Evolutionary conservation across 2,113 vertebrate species (phyloP).

Genomic region (Clarias gariepinus): DNA sequence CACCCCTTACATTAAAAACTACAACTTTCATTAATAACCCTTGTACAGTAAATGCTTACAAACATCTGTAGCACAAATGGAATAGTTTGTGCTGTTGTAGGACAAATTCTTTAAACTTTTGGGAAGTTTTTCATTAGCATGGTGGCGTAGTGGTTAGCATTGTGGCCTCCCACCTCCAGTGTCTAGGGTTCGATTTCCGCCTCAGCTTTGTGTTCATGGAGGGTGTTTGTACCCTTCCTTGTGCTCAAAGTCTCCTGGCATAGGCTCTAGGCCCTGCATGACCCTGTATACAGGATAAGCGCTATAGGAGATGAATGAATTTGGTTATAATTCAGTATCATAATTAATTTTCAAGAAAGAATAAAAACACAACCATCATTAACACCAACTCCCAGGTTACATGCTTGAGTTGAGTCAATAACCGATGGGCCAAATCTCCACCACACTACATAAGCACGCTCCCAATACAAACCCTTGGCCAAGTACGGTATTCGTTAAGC

Average conservation of each 20-base stretch:
- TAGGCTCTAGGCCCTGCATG: too few relatives aligned
- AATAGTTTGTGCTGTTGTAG: not conserved
- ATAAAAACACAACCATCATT: not conserved
- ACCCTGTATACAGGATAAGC: too few relatives aligned
- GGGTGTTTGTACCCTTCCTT: too few relatives aligned
- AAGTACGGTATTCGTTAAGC: not conserved
- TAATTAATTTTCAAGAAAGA: not conserved
- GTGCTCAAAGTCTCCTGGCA: too few relatives aligned
- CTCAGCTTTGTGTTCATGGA: too few relatives aligned
- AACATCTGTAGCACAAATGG: not conserved
- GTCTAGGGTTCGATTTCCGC: too few relatives aligned
- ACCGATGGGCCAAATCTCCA: not conserved
- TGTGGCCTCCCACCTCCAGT: too few relatives aligned
- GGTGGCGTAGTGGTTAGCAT: too few relatives aligned
- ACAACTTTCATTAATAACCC: not conserved
- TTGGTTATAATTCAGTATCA: not conserved
- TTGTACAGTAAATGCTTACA: not conserved
- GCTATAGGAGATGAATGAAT: not conserved
- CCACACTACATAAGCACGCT: not conserved
- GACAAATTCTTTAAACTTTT: not conserved
- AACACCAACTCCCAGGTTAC: not conserved
- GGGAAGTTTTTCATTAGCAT: not conserved
- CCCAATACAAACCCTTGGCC: not conserved
- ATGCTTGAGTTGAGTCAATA: not conserved
- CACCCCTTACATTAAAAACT: not conserved